Percentiles rank a stretch among this genome's conserved stretches.
phyloP scores from a whole-genome alignment of 2,888 invertebrate species.

The Masnerella sp. region DNA sequence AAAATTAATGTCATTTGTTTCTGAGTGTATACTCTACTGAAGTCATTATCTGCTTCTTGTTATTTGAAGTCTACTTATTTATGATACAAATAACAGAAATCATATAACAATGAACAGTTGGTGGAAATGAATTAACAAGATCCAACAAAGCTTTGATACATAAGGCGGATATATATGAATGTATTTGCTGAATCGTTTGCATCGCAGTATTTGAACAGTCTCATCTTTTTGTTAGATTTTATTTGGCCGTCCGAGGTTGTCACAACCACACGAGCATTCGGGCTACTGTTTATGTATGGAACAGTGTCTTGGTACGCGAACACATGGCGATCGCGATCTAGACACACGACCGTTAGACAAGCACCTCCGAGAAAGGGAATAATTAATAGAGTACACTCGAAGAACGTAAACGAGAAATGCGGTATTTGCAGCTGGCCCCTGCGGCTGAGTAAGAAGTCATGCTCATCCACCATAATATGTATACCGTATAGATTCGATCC shows the following conservation, averaged over 20 bases:
- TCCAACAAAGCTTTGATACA: neutral
- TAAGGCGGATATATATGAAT: constrained; percentile 20
- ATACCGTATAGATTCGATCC: constrained; percentile 35
- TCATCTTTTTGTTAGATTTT: constrained; percentile 39
- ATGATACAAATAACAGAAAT: too few species aligned
- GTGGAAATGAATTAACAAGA: too few species aligned
- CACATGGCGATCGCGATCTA: constrained; percentile 54
- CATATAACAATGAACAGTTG: too few species aligned
- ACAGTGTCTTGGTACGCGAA: constrained; percentile 50
- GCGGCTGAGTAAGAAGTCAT: constrained; percentile 58
- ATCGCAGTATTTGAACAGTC: constrained; percentile 19
- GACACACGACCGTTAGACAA: constrained; percentile 56
- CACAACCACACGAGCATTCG: constrained; percentile 31
- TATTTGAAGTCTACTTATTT: too few species aligned
- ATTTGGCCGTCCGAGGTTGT: constrained; percentile 40
- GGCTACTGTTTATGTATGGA: constrained; percentile 50
- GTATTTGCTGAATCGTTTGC: constrained; percentile 8
- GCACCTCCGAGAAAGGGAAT: constrained; percentile 60
- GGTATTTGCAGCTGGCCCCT: constrained; percentile 59
- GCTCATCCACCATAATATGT: constrained; percentile 54
- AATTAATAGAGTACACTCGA: constrained; percentile 61
- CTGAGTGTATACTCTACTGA: too few species aligned
- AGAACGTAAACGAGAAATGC: constrained; percentile 57
- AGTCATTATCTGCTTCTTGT: too few species aligned
- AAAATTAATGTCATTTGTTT: too few species aligned